These are phyloP conservation scores for Phocides pigmalion DNA, from an alignment of 1,140 invertebrate genomes.

Conservation along the genomic window DNA sequence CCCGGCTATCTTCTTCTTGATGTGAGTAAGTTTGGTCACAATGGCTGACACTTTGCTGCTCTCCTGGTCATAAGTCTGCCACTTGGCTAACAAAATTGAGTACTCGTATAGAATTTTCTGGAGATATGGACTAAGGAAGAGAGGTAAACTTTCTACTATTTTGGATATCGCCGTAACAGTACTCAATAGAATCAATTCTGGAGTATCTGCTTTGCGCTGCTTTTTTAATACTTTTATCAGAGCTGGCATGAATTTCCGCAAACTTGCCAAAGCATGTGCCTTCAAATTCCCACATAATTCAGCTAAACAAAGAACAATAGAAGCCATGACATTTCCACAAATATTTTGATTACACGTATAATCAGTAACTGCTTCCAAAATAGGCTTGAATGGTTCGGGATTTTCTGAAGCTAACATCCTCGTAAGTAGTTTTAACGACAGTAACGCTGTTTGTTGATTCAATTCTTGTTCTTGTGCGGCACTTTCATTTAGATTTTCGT, in stretches of 20 bases:
- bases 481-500: slow-evolving; percentile 63
- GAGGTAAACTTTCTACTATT: slow-evolving; percentile 90
- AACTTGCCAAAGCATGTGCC: slow-evolving; percentile 88
- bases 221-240: slow-evolving; percentile 86
- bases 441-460: slow-evolving; percentile 91
- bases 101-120: slow-evolving; percentile 89
- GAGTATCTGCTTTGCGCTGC: slow-evolving; percentile 75
- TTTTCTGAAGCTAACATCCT: slow-evolving; percentile 87
- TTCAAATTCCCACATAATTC: slow-evolving; percentile 90
- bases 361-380: slow-evolving; percentile 86
- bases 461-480: slow-evolving; percentile 84
- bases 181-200: slow-evolving; percentile 81
- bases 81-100: slow-evolving; percentile 84
- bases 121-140: slow-evolving; percentile 93
- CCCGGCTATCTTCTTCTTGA: slow-evolving; percentile 87
- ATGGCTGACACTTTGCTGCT: slow-evolving; percentile 84
- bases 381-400: slow-evolving; percentile 86
- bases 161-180: slow-evolving; percentile 91
- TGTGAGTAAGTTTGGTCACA: slow-evolving; percentile 84
- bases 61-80: slow-evolving; percentile 69
- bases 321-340: slow-evolving; percentile 88
- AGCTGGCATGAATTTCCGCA: slow-evolving; percentile 92
- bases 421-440: slow-evolving; percentile 92
- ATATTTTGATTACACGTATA: slow-evolving; percentile 85
- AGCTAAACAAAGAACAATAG: slow-evolving; percentile 91